These are phyloP conservation scores for Dasyurus viverrinus DNA, from an alignment of 2,113 vertebrate species.

Conservation along the genomic window DNA sequence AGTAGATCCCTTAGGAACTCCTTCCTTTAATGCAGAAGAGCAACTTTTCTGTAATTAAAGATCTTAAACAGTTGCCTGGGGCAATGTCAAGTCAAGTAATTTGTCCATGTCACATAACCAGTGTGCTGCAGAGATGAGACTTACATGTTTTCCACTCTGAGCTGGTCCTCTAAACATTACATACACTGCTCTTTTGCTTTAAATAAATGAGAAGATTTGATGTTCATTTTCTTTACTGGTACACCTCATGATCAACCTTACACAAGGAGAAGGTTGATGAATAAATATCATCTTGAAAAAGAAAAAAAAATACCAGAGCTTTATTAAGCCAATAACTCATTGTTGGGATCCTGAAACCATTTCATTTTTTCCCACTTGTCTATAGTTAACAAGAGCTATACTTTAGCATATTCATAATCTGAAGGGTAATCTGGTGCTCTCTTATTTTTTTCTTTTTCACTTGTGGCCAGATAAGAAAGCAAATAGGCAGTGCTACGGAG, in stretches of 20 bases:
- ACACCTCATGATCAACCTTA: background rate
- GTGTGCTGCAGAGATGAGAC: background rate
- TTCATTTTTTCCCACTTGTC: background rate
- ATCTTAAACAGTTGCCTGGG: background rate
- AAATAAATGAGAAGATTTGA: slow-evolving; percentile 23
- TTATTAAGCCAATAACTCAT: slow-evolving; percentile 36
- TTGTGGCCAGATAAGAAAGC: background rate
- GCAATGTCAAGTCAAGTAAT: background rate
- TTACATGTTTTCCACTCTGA: background rate
- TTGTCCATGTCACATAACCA: background rate
- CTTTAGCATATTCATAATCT: background rate
- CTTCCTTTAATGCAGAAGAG: background rate
- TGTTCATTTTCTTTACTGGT: slow-evolving; percentile 14
- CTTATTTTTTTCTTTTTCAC: background rate
- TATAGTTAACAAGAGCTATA: background rate
- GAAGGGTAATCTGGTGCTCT: background rate
- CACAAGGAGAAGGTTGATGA: slow-evolving; percentile 32
- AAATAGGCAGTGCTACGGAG: background rate
- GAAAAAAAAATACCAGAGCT: slow-evolving; percentile 36
- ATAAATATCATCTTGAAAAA: slow-evolving; percentile 27
- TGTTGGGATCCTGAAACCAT: background rate
- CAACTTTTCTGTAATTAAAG: background rate
- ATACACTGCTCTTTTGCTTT: background rate
- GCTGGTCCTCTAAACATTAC: background rate
- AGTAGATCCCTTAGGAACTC: background rate